Base-by-base conservation (phyloP, 2,888 invertebrate species). In the Drosophila ustulata region DNA sequence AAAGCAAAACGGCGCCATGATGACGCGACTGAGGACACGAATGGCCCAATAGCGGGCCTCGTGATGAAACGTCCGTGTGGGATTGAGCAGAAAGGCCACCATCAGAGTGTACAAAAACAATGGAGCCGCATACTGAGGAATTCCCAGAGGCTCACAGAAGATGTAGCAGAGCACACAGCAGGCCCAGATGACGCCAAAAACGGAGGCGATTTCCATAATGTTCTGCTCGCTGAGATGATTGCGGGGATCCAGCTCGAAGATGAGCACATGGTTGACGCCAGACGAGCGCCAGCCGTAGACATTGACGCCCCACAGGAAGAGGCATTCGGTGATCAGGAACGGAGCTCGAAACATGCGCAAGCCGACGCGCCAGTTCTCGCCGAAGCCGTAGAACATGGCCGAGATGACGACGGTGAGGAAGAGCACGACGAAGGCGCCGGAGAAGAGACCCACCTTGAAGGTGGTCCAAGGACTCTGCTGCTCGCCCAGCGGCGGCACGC, bases 401-500 rank as follows among this genome's bases (percentile, higher is more conserved):
- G 96, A 95, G 53, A 97, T 91, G 58, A 96, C 93, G 39, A 96
- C 96, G 34, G 96, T 95, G 25, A 95, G 93, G 43, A 96, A 92
- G 9, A 97, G 93, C 13, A 97, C 95, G 59, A 96, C 93, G 91
- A 97, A 97, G 28, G 96, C 95, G 25, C 97, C 97, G 6, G 96
- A 95, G 91, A 96, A 97, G 3, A 97, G 93, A 0, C 97, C 97
- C 91, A 96, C 96, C 93, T 96, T 96, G 88, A 97, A 97, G 1
- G 96, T 96, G 3, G 96, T 96, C 95, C 96, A 96, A 0, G 96
- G 96, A 68, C 95, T 95, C 89, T 96, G 95, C 83, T 96, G 95
- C 92, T 97, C 97, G 11, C 96, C 97, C 28, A 98, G 92, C 3
- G 97, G 97, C 0, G 97, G 97, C 1, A 97, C 97, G 57, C 97